Evolutionary conservation across 2,113 vertebrate genomes (phyloP).

Genomic region (Aramus guarauna): DNA sequence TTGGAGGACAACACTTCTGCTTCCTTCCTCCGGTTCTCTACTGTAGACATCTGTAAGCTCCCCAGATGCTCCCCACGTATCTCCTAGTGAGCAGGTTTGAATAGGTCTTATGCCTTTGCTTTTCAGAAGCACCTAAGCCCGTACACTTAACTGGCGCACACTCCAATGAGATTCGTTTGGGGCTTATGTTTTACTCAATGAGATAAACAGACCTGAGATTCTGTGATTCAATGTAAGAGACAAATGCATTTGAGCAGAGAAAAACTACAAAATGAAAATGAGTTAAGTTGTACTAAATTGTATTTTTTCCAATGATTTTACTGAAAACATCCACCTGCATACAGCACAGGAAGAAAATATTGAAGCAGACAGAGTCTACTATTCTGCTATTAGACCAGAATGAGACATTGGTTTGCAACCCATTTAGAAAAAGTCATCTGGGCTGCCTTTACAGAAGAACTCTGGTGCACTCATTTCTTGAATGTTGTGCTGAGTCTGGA

Average conservation of each 20-base stretch:
- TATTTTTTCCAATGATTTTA: background rate
- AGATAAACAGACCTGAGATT: background rate
- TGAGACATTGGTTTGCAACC: background rate
- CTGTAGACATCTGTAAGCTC: background rate
- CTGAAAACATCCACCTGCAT: background rate
- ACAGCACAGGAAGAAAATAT: background rate
- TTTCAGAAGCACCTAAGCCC: background rate
- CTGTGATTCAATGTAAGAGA: background rate
- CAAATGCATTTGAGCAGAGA: background rate
- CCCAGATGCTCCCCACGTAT: background rate
- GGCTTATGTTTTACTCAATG: background rate
- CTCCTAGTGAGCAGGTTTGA: background rate
- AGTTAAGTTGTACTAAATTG: background rate
- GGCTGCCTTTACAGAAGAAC: background rate
- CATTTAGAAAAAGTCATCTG: background rate
- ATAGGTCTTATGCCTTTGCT: background rate
- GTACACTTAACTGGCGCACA: rapidly evolving
- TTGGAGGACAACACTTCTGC: background rate
- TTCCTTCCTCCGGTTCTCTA: background rate
- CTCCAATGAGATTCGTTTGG: background rate
- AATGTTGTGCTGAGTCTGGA: background rate
- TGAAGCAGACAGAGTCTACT: background rate
- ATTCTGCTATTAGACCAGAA: background rate
- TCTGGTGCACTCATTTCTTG: background rate
- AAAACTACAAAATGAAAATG: background rate